Evolutionary conservation across 2,797 vertebrate genomes (phyloP).

Genomic region (Mycteria americana): DNA sequence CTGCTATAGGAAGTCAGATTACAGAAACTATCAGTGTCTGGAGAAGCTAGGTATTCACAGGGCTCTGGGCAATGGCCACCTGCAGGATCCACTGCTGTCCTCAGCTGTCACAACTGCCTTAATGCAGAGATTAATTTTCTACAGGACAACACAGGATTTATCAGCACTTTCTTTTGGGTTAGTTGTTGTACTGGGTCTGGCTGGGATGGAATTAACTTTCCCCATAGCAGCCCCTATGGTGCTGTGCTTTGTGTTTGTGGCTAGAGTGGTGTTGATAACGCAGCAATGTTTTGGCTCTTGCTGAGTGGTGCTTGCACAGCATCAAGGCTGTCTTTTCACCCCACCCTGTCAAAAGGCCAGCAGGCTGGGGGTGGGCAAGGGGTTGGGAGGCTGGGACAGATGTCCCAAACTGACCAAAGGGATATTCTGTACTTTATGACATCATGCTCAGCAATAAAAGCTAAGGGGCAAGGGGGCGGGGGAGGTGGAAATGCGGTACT

Average conservation of each 20-base stretch:
- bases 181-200: not conserved
- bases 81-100: not conserved
- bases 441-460: not conserved
- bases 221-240: not conserved
- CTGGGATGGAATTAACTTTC: not conserved
- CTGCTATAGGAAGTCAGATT: not conserved
- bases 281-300: not conserved
- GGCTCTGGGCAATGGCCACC: not conserved
- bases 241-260: not conserved
- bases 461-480: fast-evolving
- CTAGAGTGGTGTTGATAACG: not conserved
- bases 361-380: not conserved
- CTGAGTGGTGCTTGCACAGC: not conserved
- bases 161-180: not conserved
- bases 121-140: not conserved
- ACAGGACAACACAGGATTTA: not conserved
- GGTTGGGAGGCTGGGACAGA: not conserved
- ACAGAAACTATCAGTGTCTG: not conserved
- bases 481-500: not conserved
- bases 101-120: not conserved
- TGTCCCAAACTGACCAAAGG: not conserved
- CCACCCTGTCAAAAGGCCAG: not conserved
- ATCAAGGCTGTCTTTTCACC: not conserved
- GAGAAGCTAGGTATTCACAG: not conserved
- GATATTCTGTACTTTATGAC: not conserved